Base-by-base conservation (phyloP, 2,113 vertebrate species). In the Lipotes vexillifer region DNA sequence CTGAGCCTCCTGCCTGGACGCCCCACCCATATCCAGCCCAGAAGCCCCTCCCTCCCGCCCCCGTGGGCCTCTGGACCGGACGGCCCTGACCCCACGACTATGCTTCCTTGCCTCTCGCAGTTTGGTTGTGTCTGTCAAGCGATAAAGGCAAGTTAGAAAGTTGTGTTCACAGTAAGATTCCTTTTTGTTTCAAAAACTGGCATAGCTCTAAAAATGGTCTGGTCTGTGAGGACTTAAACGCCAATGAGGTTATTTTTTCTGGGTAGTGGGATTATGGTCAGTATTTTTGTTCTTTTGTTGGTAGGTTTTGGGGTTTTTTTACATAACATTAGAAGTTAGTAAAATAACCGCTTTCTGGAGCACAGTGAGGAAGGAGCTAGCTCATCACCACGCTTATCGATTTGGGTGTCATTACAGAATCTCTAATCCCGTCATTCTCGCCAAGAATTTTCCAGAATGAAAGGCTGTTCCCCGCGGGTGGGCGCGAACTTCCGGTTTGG, bases 341-440 rank as follows among this genome's bases (percentile, higher is more conserved):
- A 29, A 63, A 85, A 65, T 46, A 46, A 83, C 25, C 11, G 0
- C 63, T 86, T 55, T 69, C 61, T 55, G 33, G 38, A 57, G 61
- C 74, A 5, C 8, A 44, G 38, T 29, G 20, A 68, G 57, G 66
- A 61, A 78, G 18, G 29, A 18, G 29, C 44, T 61, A 8, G 38
- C 14, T 5, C 15, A 1, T 5, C 8, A 3, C 13, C 27, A 8
- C 5, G 5, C 46, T 41, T 38, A 4, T 33, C 4, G 27, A 55
- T 31, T 13, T 0, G 78, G 44, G 38, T 0, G 0, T n/a, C 21
- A 21, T 61, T 23, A 61, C 3, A 41, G 95, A 68, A 1, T 41
- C 69, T 68, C 46, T 1, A 25, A 11, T 15, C 21, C n/a, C 13
- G 15, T 59, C 13, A 0, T 49, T 77, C 52, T 59, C 6, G 27